phyloP scores from a whole-genome alignment of 2,113 vertebrate species.

The Dipodomys spectabilis region DNA sequence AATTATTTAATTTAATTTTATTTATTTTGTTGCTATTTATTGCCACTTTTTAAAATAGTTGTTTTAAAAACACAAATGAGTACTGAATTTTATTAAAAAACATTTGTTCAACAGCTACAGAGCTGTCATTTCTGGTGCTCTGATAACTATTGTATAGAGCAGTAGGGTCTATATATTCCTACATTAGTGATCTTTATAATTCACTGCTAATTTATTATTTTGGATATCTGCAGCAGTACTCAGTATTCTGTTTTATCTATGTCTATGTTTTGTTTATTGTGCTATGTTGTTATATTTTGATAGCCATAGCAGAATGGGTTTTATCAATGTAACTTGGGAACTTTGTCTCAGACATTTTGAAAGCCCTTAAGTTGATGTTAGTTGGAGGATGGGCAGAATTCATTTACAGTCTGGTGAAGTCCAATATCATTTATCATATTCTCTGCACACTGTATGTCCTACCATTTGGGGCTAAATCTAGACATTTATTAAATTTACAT shows the following conservation, averaged over 20 bases:
- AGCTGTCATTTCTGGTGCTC: neutral
- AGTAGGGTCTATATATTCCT: neutral
- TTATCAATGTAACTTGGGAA: neutral
- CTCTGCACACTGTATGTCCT: neutral
- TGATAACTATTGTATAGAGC: neutral
- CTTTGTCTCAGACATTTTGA: neutral
- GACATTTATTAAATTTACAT: neutral
- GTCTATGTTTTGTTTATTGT: neutral
- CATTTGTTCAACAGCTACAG: neutral
- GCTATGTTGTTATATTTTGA: neutral
- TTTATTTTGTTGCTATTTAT: neutral
- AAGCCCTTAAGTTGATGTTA: neutral
- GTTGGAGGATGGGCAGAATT: neutral
- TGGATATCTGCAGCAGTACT: neutral
- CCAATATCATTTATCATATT: neutral
- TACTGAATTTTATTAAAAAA: constrained; percentile 8
- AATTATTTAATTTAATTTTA: too few species aligned
- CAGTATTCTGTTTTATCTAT: neutral
- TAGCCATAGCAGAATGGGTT: neutral
- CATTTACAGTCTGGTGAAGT: neutral
- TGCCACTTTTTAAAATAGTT: neutral
- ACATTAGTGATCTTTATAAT: neutral
- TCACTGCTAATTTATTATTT: neutral
- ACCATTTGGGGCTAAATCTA: neutral
- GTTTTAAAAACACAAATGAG: neutral